Base-by-base conservation (phyloP, 2,888 invertebrate species). In the Chloroclysta siterata region DNA sequence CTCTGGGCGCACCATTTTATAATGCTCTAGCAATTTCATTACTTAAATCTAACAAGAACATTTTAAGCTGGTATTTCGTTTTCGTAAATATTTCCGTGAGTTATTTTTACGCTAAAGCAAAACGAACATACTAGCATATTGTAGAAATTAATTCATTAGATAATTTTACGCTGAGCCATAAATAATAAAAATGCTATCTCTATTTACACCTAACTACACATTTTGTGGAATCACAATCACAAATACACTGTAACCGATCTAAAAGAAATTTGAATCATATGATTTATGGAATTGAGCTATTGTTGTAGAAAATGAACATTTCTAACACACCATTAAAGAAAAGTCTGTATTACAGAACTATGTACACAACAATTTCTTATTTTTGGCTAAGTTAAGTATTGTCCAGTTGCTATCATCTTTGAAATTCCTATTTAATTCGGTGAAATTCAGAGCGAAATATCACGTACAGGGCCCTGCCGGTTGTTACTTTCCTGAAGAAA, bases 321-420 rank as follows among this genome's bases (percentile, higher is more conserved):
- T 22, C 44, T 8, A 28, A 52, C 28, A 44, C 13, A 33, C 36
- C 47, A 10, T 15, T 15, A 14, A 47, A 41, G 39, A 39, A 41
- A 33, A 42, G 29, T 33, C 17, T 11, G 17, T 33, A 53, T 42
- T 53, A 53, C 44, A 53, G 58, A 63, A 58, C 63, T 58, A 58
- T 48, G 42, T 53, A 50, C 44, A 63, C 54, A 29, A 51, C 51
- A 51, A 14, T 50, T 55, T 22, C 17, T 50, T 17, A 53, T 22
- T 39, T 53, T 54, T 60, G 50, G 42, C 52, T 55, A 53, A 28
- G 10, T 28, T 46, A 44, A 52, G 46, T 59, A 61, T 65, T 65
- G 54, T 58, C 51, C 50, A 47, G 47, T 56, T 60, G 48, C 42
- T 48, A 48, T 46, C 63, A 52, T 36, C 46, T 56, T 52, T 52